Conservation (phyloP, 1,140 invertebrate genomes). For the Drosophila tsacasi region DNA sequence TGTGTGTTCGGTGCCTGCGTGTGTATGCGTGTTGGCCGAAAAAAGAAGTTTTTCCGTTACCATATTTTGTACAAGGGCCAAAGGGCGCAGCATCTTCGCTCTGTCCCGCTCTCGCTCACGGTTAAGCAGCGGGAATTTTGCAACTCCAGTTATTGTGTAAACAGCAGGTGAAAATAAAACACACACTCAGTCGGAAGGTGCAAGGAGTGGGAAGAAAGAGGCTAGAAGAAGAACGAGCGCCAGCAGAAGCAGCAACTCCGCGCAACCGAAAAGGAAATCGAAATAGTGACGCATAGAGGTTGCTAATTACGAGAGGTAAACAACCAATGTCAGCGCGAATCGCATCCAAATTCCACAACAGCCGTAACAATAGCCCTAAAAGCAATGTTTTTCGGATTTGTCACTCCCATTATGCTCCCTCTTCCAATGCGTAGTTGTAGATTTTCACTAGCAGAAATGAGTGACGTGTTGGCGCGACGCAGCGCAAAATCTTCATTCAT, state of each 20-base stretch:
- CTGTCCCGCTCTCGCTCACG: background rate
- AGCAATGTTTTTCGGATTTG: background rate
- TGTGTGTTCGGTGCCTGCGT: conserved; percentile 9
- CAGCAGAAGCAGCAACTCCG: conserved; percentile 20
- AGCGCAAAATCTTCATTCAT: conserved; percentile 62
- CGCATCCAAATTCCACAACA: conserved; percentile 15
- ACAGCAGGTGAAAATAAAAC: conserved; percentile 50
- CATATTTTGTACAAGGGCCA: conserved; percentile 41
- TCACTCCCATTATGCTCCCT: background rate
- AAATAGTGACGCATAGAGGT: conserved; percentile 52
- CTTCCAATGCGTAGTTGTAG: conserved; percentile 36
- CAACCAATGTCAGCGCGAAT: conserved; percentile 12
- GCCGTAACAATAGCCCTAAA: conserved; percentile 7
- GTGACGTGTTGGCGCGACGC: conserved; percentile 49
- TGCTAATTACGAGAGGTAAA: conserved; percentile 63
- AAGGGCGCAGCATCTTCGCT: conserved; percentile 44
- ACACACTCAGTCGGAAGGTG: conserved; percentile 5
- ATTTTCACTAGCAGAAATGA: conserved; percentile 25
- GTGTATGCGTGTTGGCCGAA: conserved; percentile 34
- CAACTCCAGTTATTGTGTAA: conserved; percentile 34
- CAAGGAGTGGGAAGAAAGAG: conserved; percentile 20
- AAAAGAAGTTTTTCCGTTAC: conserved; percentile 44
- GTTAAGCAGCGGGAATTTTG: conserved; percentile 17
- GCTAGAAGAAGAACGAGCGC: conserved; percentile 15
- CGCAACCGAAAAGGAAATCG: conserved; percentile 19